Evolutionary conservation across 2,888 invertebrate genomes (phyloP), one percentile per base, ranked within the genome.

Genomic region (Lasiommata megera): DNA sequence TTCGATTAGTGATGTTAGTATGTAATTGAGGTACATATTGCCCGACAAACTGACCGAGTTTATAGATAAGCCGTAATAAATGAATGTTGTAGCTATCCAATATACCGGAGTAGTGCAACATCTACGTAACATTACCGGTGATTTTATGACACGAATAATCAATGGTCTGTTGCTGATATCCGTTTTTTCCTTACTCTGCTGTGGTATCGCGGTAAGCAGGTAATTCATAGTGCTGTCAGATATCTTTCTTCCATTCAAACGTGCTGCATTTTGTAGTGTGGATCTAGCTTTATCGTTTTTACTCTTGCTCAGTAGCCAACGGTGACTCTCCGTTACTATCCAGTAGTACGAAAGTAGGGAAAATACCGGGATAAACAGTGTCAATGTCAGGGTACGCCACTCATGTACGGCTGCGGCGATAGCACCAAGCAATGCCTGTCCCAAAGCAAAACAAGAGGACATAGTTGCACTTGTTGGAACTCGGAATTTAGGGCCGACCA

Each of bases 51-150:
- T 92, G 5, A 95, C 95, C 0, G 96, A 94, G 80, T 95, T 96
- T 52, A 96, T 88, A 11, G 95, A 95, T 57, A 96, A 81, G 0
- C 96, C 96, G 69, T 95, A 96, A 77, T 95, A 96, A 48, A 96
- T 93, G 63, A 96, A 93, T 0, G 95, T 94, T 65, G 94, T 95
- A 1, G 95, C 93, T 46, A 95, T 93, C 96, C 96, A 96, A 78
- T 95, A 94, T 60, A 95, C 88, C n/a, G 94, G 94, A 58, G 95
- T 95, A 38, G 93, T 94, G 40, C 93, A 77, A 68, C 94, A 87
- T 62, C 94, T 86, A n/a, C 92, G 78, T 14, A 93, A 72, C 57
- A 94, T 79, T 41, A 88, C 83, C 1, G 84, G 85, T 0, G 93
- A 93, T 64, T 84, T 90, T 17, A 93, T 69, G 1, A 93, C 89